phyloP scores from a whole-genome alignment of 2,888 invertebrate species.

The Callimorpha dominula region DNA sequence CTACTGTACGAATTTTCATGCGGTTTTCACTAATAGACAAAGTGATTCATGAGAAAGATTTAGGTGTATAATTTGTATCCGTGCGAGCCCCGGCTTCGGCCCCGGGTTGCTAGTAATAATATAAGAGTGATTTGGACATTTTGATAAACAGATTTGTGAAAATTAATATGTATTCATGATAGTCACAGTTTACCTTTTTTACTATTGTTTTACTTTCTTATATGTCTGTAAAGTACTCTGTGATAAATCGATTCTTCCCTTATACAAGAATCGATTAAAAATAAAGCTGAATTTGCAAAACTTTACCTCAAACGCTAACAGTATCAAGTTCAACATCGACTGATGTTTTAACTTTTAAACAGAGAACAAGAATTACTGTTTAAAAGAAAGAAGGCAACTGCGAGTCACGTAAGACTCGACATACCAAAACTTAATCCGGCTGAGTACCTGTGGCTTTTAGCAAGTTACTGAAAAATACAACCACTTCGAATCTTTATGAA shows the following conservation, averaged over 20 bases:
- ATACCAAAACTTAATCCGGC: slow-evolving; percentile 41
- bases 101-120: too few relatives aligned
- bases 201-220: too few relatives aligned
- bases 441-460: slow-evolving; percentile 47
- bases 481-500: background rate
- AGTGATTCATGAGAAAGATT: too few relatives aligned
- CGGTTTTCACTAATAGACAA: too few relatives aligned
- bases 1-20: too few relatives aligned
- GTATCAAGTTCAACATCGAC: background rate
- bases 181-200: too few relatives aligned
- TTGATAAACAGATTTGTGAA: too few relatives aligned
- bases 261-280: background rate
- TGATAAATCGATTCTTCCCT: background rate
- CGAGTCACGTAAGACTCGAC: slow-evolving; percentile 20
- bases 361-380: background rate
- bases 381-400: background rate
- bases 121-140: too few relatives aligned
- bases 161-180: too few relatives aligned
- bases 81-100: too few relatives aligned
- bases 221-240: too few relatives aligned
- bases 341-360: background rate
- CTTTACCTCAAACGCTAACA: background rate
- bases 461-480: slow-evolving; percentile 40
- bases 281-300: background rate
- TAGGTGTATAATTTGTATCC: too few relatives aligned